Evolutionary conservation across 2,888 invertebrate genomes (phyloP), one percentile per base, ranked within the genome.

Genomic region (Caenorhabditis uteleia): DNA sequence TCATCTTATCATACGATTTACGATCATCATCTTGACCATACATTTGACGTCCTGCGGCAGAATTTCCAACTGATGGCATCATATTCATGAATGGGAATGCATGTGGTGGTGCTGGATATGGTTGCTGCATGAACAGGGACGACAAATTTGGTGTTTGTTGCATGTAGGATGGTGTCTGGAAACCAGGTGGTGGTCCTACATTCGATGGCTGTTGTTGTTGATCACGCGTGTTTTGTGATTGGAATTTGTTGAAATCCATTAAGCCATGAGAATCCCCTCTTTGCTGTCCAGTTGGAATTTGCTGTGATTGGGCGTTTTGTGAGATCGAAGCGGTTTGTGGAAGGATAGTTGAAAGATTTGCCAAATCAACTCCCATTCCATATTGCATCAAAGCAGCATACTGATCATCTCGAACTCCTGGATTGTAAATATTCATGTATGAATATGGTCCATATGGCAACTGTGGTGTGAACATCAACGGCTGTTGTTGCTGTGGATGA

Each of bases 151-250:
- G 70, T n/a, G n/a, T n/a, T 43, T 70, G 74, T 25, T 57, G 59
- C 54, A 70, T 59, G 61, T 64, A 75, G 20, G 51, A 48, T 23
- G 46, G 51, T 5, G 66, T 36, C 21, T 56, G 61, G 61, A 75
- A 75, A 4, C 75, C 75, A 27, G 75, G 75, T 45, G 75, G 75
- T 34, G 75, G 75, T 20, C 71, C 72, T 8, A 74, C 70, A 48
- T 55, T 68, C 16, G 72, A 62, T 23, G 67, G 58, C 25, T 36
- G 58, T 25, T 64, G 50, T 18, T 56, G 68, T 40, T 71, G 68
- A 18, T 72, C 68, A 1, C 71, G 57, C 26, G 36, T 42, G 25
- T 31, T 65, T 33, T 71, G 71, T 10, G 68, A 36, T n/a, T 33
- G 39, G 36, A 64, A 73, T 64, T 70, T 70, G 27, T 70, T 68